phyloP scores from a whole-genome alignment of 2,888 invertebrate species.

The Dolomedes plantarius region DNA sequence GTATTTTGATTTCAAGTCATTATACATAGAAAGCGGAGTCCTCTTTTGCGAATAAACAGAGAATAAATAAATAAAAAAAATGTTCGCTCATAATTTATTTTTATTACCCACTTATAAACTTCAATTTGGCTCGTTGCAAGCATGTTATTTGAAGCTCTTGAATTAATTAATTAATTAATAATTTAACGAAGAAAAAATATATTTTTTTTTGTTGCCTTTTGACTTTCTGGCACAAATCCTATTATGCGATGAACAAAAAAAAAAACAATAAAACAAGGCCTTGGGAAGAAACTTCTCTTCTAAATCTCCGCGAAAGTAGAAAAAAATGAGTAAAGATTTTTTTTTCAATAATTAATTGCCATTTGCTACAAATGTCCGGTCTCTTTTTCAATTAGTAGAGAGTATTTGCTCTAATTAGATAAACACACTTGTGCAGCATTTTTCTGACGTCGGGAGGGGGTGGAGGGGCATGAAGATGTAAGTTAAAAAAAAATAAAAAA shows the following conservation, averaged over 20 bases:
- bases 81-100: slow-evolving; percentile 21
- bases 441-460: not conserved
- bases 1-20: slow-evolving; percentile 49
- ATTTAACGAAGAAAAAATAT: slow-evolving; percentile 45
- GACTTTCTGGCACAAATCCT: slow-evolving; percentile 30
- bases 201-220: slow-evolving; percentile 26
- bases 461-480: not conserved
- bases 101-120: slow-evolving; percentile 43
- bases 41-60: slow-evolving; percentile 8
- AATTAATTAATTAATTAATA: slow-evolving; percentile 69
- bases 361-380: slow-evolving; percentile 44
- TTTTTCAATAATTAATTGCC: slow-evolving; percentile 44
- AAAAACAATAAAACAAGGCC: slow-evolving; percentile 24
- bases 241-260: slow-evolving; percentile 39
- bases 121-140: slow-evolving; percentile 25
- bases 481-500: too few relatives aligned
- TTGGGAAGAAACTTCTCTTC: slow-evolving; percentile 7
- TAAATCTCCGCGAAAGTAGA: slow-evolving; percentile 7
- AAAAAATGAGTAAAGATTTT: slow-evolving; percentile 13
- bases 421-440: slow-evolving; percentile 34
- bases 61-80: not conserved
- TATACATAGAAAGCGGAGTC: not conserved
- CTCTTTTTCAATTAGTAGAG: slow-evolving; percentile 51
- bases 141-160: slow-evolving; percentile 28
- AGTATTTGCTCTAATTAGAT: slow-evolving; percentile 67